These are phyloP conservation scores for Cryptophagus acutangulus DNA, from an alignment of 2,888 invertebrate genomes.

Conservation along the genomic window DNA sequence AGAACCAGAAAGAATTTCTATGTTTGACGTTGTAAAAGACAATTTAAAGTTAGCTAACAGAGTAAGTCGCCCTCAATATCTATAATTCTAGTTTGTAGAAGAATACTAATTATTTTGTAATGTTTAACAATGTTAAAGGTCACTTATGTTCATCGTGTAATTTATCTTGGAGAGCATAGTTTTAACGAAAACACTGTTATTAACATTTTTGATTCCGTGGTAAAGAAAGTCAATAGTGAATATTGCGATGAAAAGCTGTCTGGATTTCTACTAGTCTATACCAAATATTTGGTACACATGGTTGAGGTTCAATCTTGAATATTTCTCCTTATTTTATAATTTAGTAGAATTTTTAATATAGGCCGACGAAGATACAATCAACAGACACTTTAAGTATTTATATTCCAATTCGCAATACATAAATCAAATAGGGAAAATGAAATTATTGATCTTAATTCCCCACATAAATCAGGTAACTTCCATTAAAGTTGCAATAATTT, in stretches of 20 bases:
- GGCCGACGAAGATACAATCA: slow-evolving; percentile 28
- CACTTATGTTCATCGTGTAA: slow-evolving; percentile 30
- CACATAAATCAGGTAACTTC: slow-evolving; percentile 27
- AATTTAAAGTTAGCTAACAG: slow-evolving; percentile 29
- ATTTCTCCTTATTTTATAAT: not conserved
- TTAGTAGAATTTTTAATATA: slow-evolving; percentile 12
- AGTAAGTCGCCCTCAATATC: too few species aligned
- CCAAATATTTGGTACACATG: slow-evolving; percentile 52
- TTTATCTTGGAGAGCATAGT: slow-evolving; percentile 31
- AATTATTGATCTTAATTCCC: slow-evolving; percentile 21
- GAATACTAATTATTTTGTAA: too few species aligned
- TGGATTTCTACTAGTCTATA: slow-evolving; percentile 51
- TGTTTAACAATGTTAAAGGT: slow-evolving; percentile 22
- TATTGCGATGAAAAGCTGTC: slow-evolving; percentile 49
- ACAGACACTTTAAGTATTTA: slow-evolving; percentile 21
- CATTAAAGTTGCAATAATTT: not conserved
- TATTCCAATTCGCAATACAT: slow-evolving; percentile 7
- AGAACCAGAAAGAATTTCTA: slow-evolving; percentile 26
- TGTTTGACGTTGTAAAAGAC: slow-evolving; percentile 27
- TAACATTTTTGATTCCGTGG: slow-evolving; percentile 7
- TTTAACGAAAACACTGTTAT: slow-evolving; percentile 11
- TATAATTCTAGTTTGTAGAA: too few species aligned
- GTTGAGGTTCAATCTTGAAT: slow-evolving; percentile 42
- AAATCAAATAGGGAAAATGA: slow-evolving; percentile 14
- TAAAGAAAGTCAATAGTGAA: slow-evolving; percentile 41